Percentiles rank a stretch among this genome's conserved stretches.
phyloP scores from a whole-genome alignment of 2,888 invertebrate species.

The Formica aserva region DNA sequence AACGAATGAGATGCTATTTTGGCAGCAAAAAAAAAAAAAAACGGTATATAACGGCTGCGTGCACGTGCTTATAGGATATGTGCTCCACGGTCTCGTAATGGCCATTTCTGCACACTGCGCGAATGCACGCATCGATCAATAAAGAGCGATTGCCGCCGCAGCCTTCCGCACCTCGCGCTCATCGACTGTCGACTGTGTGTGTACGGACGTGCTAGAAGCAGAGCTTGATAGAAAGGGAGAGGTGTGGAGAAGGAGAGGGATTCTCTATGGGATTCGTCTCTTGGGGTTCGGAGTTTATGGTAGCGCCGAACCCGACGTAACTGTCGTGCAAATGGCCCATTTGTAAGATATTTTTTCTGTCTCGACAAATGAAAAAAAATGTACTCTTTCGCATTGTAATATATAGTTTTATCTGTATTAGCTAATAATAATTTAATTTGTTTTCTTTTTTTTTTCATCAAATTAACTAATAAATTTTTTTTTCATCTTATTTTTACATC shows the following conservation, averaged over 20 bases:
- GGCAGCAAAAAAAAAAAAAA: not conserved
- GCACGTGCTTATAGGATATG: not conserved
- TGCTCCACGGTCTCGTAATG: conserved; percentile 58
- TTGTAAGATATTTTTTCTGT: not conserved
- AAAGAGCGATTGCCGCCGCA: conserved; percentile 58
- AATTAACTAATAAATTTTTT: too few relatives aligned
- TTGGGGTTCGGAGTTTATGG: not conserved
- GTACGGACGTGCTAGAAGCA: not conserved
- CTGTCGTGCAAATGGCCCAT: not conserved
- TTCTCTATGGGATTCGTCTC: conserved; percentile 1
- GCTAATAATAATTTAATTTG: not conserved
- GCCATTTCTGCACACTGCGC: conserved; percentile 46
- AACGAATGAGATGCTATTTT: not conserved
- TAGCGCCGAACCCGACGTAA: not conserved
- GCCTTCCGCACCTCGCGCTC: conserved; percentile 42
- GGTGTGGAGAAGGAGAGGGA: not conserved
- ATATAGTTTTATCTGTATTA: not conserved
- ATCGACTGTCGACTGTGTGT: conserved; percentile 1
- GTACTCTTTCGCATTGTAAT: not conserved
- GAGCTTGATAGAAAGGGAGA: not conserved
- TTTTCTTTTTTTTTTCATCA: not conserved
- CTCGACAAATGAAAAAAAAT: not conserved
- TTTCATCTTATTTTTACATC: not conserved
- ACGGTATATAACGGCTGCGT: conserved; percentile 40
- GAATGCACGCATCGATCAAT: conserved; percentile 66